Base-by-base conservation (phyloP, 1,140 invertebrate genomes). In the Gonatopus flavifemur region DNA sequence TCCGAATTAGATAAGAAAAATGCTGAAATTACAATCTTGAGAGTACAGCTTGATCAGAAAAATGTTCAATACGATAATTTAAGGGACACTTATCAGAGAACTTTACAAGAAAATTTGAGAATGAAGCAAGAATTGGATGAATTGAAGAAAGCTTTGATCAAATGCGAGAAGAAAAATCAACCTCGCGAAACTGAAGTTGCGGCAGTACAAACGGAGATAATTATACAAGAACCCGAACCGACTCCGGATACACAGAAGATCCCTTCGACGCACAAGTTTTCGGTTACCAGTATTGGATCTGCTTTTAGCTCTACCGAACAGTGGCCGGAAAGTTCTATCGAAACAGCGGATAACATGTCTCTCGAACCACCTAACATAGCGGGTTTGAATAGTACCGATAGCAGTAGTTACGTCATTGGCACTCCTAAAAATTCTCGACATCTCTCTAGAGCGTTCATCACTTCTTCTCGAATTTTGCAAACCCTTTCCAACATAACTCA, bases 391-490 rank as follows among this genome's bases (percentile, higher is more conserved):
- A 63, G 63, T 10, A 68, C 69, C 25, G 69, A 70, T 18, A 71
- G 65, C 20, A 36, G 46, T 7, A 19, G 52, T n/a, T 38, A 49
- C 0, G 46, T 25, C 1, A 55, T 66, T n/a, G 40, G n/a, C 9
- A 66, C 43, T n/a, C 30, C 45, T 16, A 48, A 67, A 52, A 33
- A 55, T 2, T 16, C 58, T 3, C 36, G 49, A 15, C 55, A 62
- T 6, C 32, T 71, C 1, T 76, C 75, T 0, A 54, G 55, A 7
- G 63, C 70, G 32, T 74, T 78, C 24, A 42, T 73, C 5, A 77
- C 76, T 13, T 76, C 74, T 0, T 72, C 73, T 3, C 61, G 66
- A 25, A 74, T 78, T n/a, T 56, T 78, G 4, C 66, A 77, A 43
- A 76, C 75, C 10, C 66, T 78, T 12, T 67, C 73, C 1, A 71